phyloP scores from a whole-genome alignment of 2,797 vertebrate species.

The Urophycis tenuis region DNA sequence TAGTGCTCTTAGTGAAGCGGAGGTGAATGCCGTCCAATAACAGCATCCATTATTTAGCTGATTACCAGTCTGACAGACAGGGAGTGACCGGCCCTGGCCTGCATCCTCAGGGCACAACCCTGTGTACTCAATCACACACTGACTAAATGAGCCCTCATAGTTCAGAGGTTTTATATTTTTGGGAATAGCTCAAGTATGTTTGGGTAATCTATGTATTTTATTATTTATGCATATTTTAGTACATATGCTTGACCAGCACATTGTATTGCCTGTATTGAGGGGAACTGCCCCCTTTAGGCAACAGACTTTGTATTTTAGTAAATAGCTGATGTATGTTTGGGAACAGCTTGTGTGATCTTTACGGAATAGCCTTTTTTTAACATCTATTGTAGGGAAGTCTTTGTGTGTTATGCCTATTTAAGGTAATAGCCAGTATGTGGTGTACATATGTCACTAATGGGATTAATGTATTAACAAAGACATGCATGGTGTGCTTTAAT shows the following conservation, averaged over 20 bases:
- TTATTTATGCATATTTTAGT: too few relatives aligned
- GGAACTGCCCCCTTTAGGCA: too few relatives aligned
- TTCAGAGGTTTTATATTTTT: too few relatives aligned
- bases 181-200: too few relatives aligned
- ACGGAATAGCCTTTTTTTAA: background rate
- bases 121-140: slow-evolving; percentile 23
- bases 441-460: background rate
- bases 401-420: too few relatives aligned
- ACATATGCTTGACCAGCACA: too few relatives aligned
- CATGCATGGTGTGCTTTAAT: background rate
- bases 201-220: too few relatives aligned
- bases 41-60: slow-evolving; percentile 67
- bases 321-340: too few relatives aligned
- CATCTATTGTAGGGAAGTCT: background rate
- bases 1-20: slow-evolving; percentile 32
- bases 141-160: too few relatives aligned
- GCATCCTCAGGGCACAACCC: slow-evolving; percentile 38
- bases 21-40: slow-evolving; percentile 20
- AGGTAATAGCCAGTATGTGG: too few relatives aligned
- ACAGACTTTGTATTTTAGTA: too few relatives aligned
- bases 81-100: slow-evolving; percentile 39
- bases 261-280: too few relatives aligned
- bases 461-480: background rate
- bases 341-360: background rate
- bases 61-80: slow-evolving; percentile 36